Conservation (phyloP, 2,888 invertebrate genomes). For the Crioceris asparagi region DNA sequence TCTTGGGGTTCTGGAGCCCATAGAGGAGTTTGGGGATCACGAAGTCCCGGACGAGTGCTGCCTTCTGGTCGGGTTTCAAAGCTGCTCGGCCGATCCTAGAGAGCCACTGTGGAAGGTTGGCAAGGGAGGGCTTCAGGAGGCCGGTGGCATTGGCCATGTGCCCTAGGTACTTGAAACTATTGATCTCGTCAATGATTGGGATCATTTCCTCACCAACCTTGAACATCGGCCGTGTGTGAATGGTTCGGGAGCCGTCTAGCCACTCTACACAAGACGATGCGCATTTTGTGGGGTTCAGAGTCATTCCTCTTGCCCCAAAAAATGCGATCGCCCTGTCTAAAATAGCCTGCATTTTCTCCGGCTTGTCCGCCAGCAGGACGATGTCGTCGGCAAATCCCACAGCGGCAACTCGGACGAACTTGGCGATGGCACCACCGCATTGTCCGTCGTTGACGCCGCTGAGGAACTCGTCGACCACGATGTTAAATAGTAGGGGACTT, state of each 20-base stretch:
- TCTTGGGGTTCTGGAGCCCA: slow-evolving; percentile 26
- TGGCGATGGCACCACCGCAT: not conserved
- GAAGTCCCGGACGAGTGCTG: slow-evolving; percentile 24
- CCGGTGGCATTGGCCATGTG: slow-evolving; percentile 13
- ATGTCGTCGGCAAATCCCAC: slow-evolving; percentile 21
- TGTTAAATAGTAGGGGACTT: slow-evolving; percentile 24
- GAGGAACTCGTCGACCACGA: slow-evolving; percentile 23
- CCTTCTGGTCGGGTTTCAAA: slow-evolving; percentile 34
- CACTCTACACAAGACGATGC: slow-evolving; percentile 4
- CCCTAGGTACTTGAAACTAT: slow-evolving; percentile 16
- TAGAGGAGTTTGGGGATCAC: slow-evolving; percentile 31
- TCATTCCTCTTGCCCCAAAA: slow-evolving; percentile 11
- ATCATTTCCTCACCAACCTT: slow-evolving; percentile 3
- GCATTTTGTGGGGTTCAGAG: slow-evolving; percentile 11
- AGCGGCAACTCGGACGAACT: slow-evolving; percentile 1
- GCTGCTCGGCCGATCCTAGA: slow-evolving; percentile 24
- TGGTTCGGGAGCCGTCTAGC: not conserved
- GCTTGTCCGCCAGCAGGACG: slow-evolving; percentile 9
- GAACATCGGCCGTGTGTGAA: not conserved
- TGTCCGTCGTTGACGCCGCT: not conserved
- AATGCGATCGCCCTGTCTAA: slow-evolving; percentile 7
- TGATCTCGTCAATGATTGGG: slow-evolving; percentile 1
- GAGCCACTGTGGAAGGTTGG: slow-evolving; percentile 20
- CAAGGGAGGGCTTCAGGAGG: slow-evolving; percentile 10
- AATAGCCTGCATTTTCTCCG: not conserved